A percentile compares a stretch with the other conserved stretches of the same genome.
These are phyloP conservation scores for Coenobita brevimanus DNA, from an alignment of 1,140 invertebrate species.

Conservation along the genomic window DNA sequence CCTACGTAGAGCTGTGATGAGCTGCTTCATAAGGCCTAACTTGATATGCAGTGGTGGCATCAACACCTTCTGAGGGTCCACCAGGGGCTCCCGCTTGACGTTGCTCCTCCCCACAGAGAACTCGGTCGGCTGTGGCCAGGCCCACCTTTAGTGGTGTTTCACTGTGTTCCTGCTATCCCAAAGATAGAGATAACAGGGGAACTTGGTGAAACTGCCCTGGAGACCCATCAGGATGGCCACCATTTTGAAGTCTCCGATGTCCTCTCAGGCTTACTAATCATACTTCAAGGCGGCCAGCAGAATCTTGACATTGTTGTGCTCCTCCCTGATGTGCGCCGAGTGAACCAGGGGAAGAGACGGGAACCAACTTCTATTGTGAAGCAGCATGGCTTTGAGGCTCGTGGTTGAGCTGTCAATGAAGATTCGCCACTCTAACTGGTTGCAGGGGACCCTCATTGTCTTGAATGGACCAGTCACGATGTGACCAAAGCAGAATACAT, in stretches of 20 bases:
- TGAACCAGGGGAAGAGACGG: no score
- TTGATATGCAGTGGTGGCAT: no score
- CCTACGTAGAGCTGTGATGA: not conserved
- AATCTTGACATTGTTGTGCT: no score
- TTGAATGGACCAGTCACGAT: not conserved
- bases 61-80: no score
- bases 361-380: no score
- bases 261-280: slow-evolving; percentile 2
- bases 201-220: no score
- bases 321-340: no score
- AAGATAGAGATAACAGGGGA: not conserved
- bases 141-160: not conserved
- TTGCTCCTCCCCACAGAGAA: no score
- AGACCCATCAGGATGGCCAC: no score
- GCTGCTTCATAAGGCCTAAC: not conserved
- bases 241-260: no score
- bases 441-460: not conserved
- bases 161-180: not conserved
- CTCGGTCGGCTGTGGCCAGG: not conserved
- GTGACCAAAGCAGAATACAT: not conserved
- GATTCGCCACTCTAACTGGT: not conserved
- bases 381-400: not conserved
- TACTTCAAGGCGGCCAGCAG: no score
- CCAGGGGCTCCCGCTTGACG: no score
- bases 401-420: not conserved